Evolutionary conservation across 2,113 vertebrate genomes (phyloP), one percentile per base, ranked within the genome.

Genomic region (Chinchilla lanigera): DNA sequence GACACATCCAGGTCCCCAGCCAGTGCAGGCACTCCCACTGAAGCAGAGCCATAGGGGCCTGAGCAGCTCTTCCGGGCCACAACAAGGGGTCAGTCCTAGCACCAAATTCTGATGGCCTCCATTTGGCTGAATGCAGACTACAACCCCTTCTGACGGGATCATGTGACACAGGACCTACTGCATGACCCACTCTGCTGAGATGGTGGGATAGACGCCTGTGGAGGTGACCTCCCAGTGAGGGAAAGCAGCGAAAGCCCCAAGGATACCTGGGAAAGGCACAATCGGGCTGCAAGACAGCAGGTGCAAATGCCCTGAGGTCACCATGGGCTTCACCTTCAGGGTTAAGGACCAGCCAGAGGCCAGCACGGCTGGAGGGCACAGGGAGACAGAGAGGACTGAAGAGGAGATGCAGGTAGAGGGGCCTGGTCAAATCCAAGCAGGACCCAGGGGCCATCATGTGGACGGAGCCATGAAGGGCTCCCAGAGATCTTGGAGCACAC

Each of bases 251-350:
- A 75, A 60, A 11, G 30, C 38, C 47, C 26, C 28, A 16, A 1
- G 6, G 16, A 0, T 3, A 30, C 54, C 84, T 73, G 12, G 71
- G 35, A 75, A 38, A 67, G 65, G 24, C 67, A 10, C 44, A 52
- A 33, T 41, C 69, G 4, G 10, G 19, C 1, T 50, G 58, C 12
- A 58, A 60, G 22, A 44, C 19, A 87, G 73, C 71, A 56, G 44
- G 44, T 44, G 35, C 86, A 86, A 87, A 96, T 84, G 44, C 56
- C 84, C 71, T 80, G 84, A 30, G 47, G 89, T 41, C 1, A 9
- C 33, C 19, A 12, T 7, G 30, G 17, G 56, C 44, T 85, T 41
- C 33, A 22, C 52, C 7, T 14, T 87, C 47, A 41, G 17, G n/a
- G 35, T 77, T 61, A 50, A 73, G 41, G 26, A 50, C 13, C 30